These are phyloP conservation scores for Mormyrus hasselquistii DNA, from an alignment of 2,797 vertebrate genomes.

Conservation along the genomic window DNA sequence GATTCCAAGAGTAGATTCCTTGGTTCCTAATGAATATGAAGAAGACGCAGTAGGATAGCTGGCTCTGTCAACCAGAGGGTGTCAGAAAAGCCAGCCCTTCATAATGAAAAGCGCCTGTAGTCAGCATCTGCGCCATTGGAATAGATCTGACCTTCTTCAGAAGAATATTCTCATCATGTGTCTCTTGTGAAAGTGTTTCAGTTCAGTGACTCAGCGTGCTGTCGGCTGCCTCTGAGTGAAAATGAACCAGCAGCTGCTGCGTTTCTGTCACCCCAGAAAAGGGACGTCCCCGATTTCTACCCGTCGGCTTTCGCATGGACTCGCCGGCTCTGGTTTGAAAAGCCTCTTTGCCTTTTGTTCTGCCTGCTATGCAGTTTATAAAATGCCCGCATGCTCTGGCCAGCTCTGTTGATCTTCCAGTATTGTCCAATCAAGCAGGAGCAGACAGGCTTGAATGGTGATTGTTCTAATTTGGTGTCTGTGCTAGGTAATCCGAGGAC, in stretches of 20 bases:
- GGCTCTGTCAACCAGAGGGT: background rate
- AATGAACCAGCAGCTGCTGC: background rate
- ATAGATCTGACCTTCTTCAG: background rate
- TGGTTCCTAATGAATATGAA: constrained; percentile 1
- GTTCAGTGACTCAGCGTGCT: background rate
- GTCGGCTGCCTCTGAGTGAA: background rate
- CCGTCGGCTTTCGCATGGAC: background rate
- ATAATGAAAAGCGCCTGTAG: background rate
- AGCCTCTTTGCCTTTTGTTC: background rate
- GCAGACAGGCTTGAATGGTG: background rate
- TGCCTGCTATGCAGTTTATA: background rate
- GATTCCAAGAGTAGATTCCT: background rate
- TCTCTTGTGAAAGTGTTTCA: background rate
- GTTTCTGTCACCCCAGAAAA: background rate
- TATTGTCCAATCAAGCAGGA: background rate
- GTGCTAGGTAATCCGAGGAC: background rate
- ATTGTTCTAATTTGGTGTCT: background rate
- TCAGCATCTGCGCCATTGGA: background rate
- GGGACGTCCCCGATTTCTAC: background rate
- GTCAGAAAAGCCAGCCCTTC: background rate
- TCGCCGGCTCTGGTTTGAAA: background rate
- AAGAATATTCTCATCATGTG: background rate
- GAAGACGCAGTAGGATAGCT: background rate
- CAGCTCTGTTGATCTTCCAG: background rate
- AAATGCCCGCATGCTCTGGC: background rate